phyloP scores from a whole-genome alignment of 2,888 invertebrate species.

The Dione vanillae region DNA sequence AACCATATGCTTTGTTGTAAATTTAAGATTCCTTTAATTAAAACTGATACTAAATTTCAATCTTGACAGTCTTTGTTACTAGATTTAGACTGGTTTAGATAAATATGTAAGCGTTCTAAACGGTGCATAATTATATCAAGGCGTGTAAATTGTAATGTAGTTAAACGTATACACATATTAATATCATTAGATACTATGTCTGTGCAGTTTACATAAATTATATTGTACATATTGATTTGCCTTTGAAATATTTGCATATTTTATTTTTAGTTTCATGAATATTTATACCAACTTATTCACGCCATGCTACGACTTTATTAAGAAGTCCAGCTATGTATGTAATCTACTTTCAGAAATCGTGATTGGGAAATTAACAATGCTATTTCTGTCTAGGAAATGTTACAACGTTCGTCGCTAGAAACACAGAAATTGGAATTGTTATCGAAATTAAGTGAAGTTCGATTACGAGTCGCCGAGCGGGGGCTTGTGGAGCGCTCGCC shows the following conservation, averaged over 20 bases:
- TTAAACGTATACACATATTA: background rate
- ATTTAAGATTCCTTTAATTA: background rate
- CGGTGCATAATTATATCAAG: background rate
- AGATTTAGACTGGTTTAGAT: background rate
- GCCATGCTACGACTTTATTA: no score
- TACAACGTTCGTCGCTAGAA: constrained; percentile 94
- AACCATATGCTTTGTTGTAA: background rate
- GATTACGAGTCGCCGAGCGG: constrained; percentile 93
- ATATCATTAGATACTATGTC: background rate
- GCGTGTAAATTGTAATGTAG: background rate
- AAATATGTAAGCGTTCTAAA: background rate
- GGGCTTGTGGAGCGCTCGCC: constrained; percentile 91
- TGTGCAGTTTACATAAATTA: no score
- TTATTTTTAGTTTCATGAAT: no score
- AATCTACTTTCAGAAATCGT: background rate
- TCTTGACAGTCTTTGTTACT: background rate
- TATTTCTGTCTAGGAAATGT: constrained; percentile 87
- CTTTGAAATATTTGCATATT: no score
- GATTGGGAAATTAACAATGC: constrained; percentile 8
- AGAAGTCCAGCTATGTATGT: background rate
- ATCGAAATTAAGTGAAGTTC: constrained; percentile 96
- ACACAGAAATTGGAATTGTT: constrained; percentile 97
- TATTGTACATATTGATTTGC: no score
- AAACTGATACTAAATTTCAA: background rate
- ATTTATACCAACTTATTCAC: no score